phyloP scores from a whole-genome alignment of 2,797 vertebrate species.

The Merluccius polli region DNA sequence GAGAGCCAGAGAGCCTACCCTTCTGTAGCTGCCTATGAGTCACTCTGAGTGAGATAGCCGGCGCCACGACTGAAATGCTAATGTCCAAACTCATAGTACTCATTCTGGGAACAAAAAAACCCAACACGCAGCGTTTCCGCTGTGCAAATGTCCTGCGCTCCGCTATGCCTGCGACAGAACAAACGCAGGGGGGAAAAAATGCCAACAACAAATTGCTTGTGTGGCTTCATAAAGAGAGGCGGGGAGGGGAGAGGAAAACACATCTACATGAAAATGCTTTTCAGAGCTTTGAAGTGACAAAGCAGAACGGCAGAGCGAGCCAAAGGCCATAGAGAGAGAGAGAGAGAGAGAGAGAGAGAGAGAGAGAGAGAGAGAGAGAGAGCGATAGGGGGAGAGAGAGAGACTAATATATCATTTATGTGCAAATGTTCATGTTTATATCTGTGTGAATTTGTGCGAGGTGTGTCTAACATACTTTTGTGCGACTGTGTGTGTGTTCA shows the following conservation, averaged over 20 bases:
- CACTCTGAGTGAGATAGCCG: no score
- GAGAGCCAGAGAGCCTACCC: background rate
- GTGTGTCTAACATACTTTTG: background rate
- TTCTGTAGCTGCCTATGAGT: background rate
- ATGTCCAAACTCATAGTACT: no score
- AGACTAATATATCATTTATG: conserved; percentile 53
- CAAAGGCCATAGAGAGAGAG: conserved; percentile 54
- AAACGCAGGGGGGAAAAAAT: conserved; percentile 42
- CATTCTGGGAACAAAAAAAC: no score
- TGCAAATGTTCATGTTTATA: conserved; percentile 51
- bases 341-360: conserved; percentile 10
- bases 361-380: conserved; percentile 14
- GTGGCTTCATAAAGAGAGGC: conserved; percentile 47
- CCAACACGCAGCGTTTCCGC: no score
- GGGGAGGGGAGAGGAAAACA: conserved; percentile 36
- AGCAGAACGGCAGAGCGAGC: conserved; percentile 56
- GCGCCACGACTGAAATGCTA: no score
- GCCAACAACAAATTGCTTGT: conserved; percentile 44
- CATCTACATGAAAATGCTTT: conserved; percentile 60
- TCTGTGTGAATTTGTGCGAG: conserved; percentile 24
- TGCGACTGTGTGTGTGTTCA: background rate
- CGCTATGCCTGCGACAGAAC: background rate
- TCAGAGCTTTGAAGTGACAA: conserved; percentile 68
- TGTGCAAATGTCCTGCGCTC: no score
- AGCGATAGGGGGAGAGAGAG: conserved; percentile 4